These are phyloP conservation scores for Volucella bombylans DNA, from an alignment of 2,888 invertebrate species.

Conservation along the genomic window DNA sequence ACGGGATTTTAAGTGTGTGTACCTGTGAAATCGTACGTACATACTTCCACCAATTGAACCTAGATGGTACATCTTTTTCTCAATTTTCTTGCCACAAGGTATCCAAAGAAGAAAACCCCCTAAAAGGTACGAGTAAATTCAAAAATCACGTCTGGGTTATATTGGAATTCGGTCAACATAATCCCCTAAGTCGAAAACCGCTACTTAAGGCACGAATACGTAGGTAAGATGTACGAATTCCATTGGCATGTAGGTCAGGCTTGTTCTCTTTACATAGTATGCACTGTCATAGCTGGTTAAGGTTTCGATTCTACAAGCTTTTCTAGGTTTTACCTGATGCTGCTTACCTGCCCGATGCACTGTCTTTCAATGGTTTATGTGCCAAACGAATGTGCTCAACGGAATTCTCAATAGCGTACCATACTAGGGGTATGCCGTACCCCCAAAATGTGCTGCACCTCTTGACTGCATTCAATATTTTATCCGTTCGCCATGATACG, in stretches of 20 bases:
- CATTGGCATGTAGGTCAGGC: conserved; percentile 64
- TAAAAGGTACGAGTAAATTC: neutral
- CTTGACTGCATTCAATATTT: conserved; percentile 68
- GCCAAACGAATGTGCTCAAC: conserved; percentile 54
- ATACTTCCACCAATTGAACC: conserved; percentile 16
- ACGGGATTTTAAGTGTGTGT: neutral
- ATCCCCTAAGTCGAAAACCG: conserved; percentile 59
- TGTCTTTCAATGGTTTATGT: conserved; percentile 53
- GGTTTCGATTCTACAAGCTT: conserved; percentile 68
- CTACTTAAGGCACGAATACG: conserved; percentile 34
- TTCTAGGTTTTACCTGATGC: conserved; percentile 64
- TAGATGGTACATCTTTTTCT: conserved; percentile 33
- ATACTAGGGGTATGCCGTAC: neutral
- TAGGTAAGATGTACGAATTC: conserved; percentile 58
- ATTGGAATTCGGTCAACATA: conserved; percentile 71
- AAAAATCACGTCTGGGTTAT: conserved; percentile 60
- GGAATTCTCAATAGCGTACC: conserved; percentile 53
- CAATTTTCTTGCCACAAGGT: conserved; percentile 12
- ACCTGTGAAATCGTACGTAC: conserved; percentile 4
- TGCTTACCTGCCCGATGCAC: conserved; percentile 41
- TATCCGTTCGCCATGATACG: conserved; percentile 26
- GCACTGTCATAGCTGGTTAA: conserved; percentile 64
- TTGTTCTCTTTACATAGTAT: conserved; percentile 34
- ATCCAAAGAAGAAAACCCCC: neutral
- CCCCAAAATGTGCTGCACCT: conserved; percentile 45